Conservation (phyloP, 2,113 vertebrate genomes). For the Gallinago paraguaiae region DNA sequence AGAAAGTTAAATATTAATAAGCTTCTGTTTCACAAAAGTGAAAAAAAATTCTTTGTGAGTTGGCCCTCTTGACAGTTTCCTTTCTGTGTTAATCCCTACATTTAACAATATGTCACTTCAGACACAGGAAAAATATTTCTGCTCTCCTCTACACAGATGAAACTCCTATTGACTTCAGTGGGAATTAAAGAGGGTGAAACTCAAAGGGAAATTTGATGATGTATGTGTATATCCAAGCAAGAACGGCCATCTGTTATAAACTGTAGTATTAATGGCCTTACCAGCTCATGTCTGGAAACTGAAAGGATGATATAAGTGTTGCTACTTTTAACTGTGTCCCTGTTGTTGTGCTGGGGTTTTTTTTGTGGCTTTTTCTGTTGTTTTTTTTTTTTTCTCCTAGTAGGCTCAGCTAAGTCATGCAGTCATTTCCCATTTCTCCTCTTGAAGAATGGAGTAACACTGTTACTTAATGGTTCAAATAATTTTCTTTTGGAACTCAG, state of each 20-base stretch:
- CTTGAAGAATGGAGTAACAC: not conserved
- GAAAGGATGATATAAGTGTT: constrained; percentile 56
- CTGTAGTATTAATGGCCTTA: constrained; percentile 26
- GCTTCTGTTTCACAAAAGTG: not conserved
- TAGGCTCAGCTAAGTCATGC: not conserved
- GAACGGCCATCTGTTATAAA: constrained; percentile 37
- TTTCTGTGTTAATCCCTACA: not conserved
- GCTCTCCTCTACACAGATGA: not conserved
- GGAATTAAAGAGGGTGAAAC: constrained; percentile 30
- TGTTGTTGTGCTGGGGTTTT: not conserved
- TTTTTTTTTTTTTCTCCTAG: not conserved
- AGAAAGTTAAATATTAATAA: not conserved
- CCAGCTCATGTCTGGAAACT: constrained; percentile 17
- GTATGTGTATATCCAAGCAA: constrained; percentile 36
- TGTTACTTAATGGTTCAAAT: not conserved
- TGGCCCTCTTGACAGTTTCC: not conserved
- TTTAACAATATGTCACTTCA: not conserved
- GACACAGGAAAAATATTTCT: constrained; percentile 27
- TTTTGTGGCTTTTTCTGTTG: not conserved
- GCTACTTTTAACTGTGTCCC: constrained; percentile 45
- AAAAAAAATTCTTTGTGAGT: not conserved
- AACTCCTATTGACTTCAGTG: constrained; percentile 18
- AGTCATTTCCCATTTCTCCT: not conserved
- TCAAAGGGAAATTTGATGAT: constrained; percentile 56
- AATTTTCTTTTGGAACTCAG: not conserved